These are phyloP conservation scores for Narcine bancroftii DNA, from an alignment of 2,113 vertebrate species.

Conservation along the genomic window DNA sequence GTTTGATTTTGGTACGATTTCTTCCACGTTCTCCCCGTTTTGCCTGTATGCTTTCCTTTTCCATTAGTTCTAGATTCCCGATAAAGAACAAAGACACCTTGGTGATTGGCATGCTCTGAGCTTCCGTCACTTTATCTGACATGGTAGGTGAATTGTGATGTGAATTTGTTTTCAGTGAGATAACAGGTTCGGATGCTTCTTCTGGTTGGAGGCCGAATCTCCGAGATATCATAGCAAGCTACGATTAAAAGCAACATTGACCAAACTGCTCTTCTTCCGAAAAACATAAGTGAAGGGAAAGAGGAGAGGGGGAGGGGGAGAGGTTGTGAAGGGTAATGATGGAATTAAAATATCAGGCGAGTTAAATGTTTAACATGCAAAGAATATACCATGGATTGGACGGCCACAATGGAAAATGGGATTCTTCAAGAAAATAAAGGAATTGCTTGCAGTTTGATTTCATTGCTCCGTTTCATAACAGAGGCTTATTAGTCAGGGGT, in stretches of 20 bases:
- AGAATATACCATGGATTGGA: constrained; percentile 58
- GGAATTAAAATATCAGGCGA: constrained; percentile 54
- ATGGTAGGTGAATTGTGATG: constrained; percentile 49
- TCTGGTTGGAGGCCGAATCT: constrained; percentile 41
- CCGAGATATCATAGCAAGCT: constrained; percentile 46
- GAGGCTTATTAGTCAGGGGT: constrained; percentile 49
- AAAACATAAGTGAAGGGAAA: constrained; percentile 30
- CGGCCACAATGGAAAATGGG: constrained; percentile 56
- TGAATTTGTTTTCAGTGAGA: constrained; percentile 35
- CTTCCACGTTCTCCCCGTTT: constrained; percentile 39
- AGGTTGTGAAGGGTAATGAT: constrained; percentile 42
- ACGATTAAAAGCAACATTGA: constrained; percentile 37
- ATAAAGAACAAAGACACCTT: constrained; percentile 79
- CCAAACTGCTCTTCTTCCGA: constrained; percentile 42
- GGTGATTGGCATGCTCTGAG: constrained; percentile 52
- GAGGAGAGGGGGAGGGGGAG: constrained; percentile 22
- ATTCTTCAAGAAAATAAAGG: constrained; percentile 51
- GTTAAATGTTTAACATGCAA: constrained; percentile 50
- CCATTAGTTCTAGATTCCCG: constrained; percentile 67
- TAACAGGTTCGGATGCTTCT: constrained; percentile 30
- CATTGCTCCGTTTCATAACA: constrained; percentile 44
- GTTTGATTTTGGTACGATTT: constrained; percentile 38
- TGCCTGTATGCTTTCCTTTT: constrained; percentile 41
- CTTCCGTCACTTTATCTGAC: constrained; percentile 62
- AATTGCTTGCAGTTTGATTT: too few species aligned